These are phyloP conservation scores for Eupithecia subumbrata DNA, from an alignment of 2,888 invertebrate species.

Conservation along the genomic window DNA sequence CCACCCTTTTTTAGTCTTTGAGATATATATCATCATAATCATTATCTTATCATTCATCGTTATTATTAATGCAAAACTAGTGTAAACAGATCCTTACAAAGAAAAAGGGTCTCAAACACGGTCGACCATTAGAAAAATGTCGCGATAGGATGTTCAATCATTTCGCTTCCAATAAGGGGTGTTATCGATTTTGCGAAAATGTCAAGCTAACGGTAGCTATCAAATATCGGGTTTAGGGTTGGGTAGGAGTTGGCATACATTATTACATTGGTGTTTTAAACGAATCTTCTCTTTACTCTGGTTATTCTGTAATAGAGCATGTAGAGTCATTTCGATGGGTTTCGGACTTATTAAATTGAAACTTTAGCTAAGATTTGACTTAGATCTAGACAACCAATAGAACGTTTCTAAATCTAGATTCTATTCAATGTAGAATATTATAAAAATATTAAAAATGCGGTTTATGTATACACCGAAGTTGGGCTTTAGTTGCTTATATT, in stretches of 20 bases:
- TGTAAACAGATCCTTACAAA: slow-evolving; percentile 67
- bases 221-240: slow-evolving; percentile 66
- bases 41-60: not conserved
- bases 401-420: no score
- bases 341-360: not conserved
- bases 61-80: slow-evolving; percentile 23
- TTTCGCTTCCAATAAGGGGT: slow-evolving; percentile 83
- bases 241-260: slow-evolving; percentile 49
- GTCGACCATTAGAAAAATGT: slow-evolving; percentile 83
- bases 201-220: slow-evolving; percentile 69
- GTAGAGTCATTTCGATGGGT: not conserved
- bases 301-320: not conserved
- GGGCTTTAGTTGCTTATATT: no score
- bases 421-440: no score
- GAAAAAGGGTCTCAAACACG: slow-evolving; percentile 81
- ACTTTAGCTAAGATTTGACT: not conserved
- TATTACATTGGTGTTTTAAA: slow-evolving; percentile 21
- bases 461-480: no score
- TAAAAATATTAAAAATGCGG: no score
- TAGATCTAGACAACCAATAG: not conserved
- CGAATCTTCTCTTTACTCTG: not conserved
- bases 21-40: not conserved
- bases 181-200: slow-evolving; percentile 82
- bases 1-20: not conserved
- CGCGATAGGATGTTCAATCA: slow-evolving; percentile 84